Base-by-base conservation (phyloP, 1,140 invertebrate species). In the Pseudomyrmex sp. region DNA sequence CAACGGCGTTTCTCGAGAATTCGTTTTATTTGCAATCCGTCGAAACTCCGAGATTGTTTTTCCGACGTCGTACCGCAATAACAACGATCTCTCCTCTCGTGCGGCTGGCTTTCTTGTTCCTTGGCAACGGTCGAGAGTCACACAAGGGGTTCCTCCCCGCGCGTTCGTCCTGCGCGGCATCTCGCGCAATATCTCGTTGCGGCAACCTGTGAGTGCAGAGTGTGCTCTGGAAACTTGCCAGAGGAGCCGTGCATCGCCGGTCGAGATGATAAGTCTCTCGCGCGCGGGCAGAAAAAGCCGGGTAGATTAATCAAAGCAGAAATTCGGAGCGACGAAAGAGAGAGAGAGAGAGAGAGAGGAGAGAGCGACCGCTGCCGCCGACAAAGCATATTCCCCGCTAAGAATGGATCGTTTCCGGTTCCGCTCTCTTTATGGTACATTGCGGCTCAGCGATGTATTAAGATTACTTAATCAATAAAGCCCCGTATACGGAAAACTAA, bases 241-340 rank as follows among this genome's bases (percentile, higher is more conserved):
- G 85, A 73, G 61, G 35, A 35, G 35, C 35, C 23, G 76, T 63
- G 87, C 62, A 85, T 79, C 86, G 87, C 62, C 65, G 72, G 54
- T 74, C 66, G 76, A 68, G 52, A 84, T 85, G 86, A 73, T 84
- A 87, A 89, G 91, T 87, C 90, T 88, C 66, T 58, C 66, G 86
- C 82, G 84, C 66, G 86, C 82, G 84, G 80, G 63, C 63, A 90
- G 84, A 90, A 92, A 91, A 91, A 90, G 86, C 86, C 83, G 82
- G 85, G 76, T 76, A 95, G 94, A 91, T 93, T 95, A 94, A 95
- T 95, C 90, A 95, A 95, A 93, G 95, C 92, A 91, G 95, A 95
- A 94, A 95, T 95, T 87, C 93, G 93, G 88, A 94, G 92, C 92
- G 93, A 91, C 94, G 84, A 92, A 93, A 89, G 93, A 95, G 69